Base-by-base conservation (phyloP, 2,888 invertebrate genomes). In the Drosophila suboccidentalis region DNA sequence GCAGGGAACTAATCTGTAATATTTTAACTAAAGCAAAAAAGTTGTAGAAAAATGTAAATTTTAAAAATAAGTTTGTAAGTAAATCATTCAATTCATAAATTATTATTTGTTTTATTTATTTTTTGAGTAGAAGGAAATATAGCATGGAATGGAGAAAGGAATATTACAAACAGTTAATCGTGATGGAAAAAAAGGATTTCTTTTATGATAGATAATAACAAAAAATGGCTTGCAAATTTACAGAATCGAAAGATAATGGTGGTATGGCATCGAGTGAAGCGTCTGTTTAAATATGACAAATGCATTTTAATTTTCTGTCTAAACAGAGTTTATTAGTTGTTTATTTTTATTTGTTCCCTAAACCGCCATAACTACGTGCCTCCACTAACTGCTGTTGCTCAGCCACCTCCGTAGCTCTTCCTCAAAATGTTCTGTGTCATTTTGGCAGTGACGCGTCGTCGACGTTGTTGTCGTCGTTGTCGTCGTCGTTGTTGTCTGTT, bases 401-500 rank as follows among this genome's bases (percentile, higher is more conserved):
- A 26, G 26, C 13, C 43, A 13, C 8, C 38, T 19, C 17, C 17
- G n/a, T 49, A 19, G 15, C 49, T 19, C 34, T n/a, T 5, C 44
- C 44, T 41, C 15, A 32, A 36, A 22, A 22, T 44, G 50, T 47
- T 67, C 57, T 78, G 60, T 39, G 61, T 62, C 73, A 59, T 55
- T 62, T 62, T 29, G 55, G n/a, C 64, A 36, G 58, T 55, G 64
- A 53, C 41, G 55, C 55, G 75, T 57, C 57, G 74, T 43, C 71
- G 51, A 50, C 36, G 34, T 43, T n/a, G n/a, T n/a, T n/a, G 43
- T 29, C 29, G 41, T 46, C 15, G 51, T 36, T 44, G 47, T 49
- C 15, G 47, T 50, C 2, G 36, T 22, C 1, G 78, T 60, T 32
- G 58, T 47, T 32, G 54, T 54, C 53, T 38, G 26, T 36, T 60